Evolutionary conservation across 2,797 vertebrate species (phyloP), one percentile per base, ranked within the genome.

Genomic region (Pempheris klunzingeri): DNA sequence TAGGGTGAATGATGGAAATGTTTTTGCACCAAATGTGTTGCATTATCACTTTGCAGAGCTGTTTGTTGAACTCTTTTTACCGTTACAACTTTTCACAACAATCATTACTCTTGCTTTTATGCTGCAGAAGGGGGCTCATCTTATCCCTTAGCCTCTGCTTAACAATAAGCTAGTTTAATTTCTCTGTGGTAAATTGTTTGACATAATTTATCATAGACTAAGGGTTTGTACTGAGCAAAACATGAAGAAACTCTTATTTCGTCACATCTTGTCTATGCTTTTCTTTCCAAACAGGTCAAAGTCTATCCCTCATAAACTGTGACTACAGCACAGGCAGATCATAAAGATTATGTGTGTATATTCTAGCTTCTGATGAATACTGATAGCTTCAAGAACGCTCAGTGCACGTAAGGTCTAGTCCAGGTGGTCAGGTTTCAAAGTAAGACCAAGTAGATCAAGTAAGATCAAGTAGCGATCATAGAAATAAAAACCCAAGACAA

Each of bases 291-390:
- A 74, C 11, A 84, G 91, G 75, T 85, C 89, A 93, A 93, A 94
- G 93, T 95, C 91, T 89, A 24, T 8, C 1, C 13, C 8, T 86
- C 75, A 78, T 91, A 88, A 81, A 78, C 50, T 52, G 5, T 36
- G 60, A 70, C 44, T n/a, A 82, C 63, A 34, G 13, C 54, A 84
- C 32, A 1, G 82, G 59, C 7, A 38, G 63, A 60, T 65, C 46
- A 67, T 83, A 87, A 87, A 89, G 28, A 77, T 44, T 63, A n/a
- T 53, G 24, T 57, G 6, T 58, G 14, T 47, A 14, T 64, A 10
- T 62, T 53, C 15, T 26, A 55, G 62, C 61, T 61, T 41, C 58
- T 78, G 32, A 64, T 36, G 24, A 55, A 12, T 14, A 39, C 9
- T 4, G 20, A 69, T 13, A 69, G 12, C 44, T 52, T 38, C 4